Base-by-base conservation (phyloP, 2,888 invertebrate species). In the Vannuccia rotundouncinata region DNA sequence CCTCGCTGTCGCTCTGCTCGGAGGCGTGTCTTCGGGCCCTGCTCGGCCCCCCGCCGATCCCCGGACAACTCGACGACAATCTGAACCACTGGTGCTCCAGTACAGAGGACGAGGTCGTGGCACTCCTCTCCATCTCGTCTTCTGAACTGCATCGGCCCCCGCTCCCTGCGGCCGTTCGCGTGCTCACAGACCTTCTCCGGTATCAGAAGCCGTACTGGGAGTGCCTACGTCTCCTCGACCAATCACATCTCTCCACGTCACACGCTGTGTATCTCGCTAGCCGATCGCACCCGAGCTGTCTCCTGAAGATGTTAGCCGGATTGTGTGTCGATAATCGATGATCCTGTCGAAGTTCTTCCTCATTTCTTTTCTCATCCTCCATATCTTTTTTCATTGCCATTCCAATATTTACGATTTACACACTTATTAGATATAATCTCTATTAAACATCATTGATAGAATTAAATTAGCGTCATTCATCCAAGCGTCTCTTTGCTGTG, bases 1-100 rank as follows among this genome's bases (percentile, higher is more conserved):
- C 95, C 59, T 93, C 96, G 60, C 95, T 99, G 87, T 96, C 96
- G 90, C 96, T 97, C 90, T 93, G 95, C 80, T 94, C 97, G 77
- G 95, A 96, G 89, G 95, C 95, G 89, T 97, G 97, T 90, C 94
- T 97, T 29, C 91, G 93, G 83, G 96, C 97, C 31, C 90, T 98
- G 83, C 66, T 66, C 13, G 66, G 66, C 22, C 66, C 66, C 22
- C 66, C 66, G 2, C 66, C 66, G 10, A 2, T 66, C 22, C 66
- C 66, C 10, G 66, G 66, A 5, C 66, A 66, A 17, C 66, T 66
- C 25, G 66, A 66, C 66, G 66, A 66, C 66, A 27, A 66, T 27
- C 25, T 66, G 10, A 27, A 17, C 10, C 10, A 17, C 45, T 66
- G 66, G 66, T 66, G 66, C 66, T 13, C 66, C 66, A 2, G 22